Conservation (phyloP, 2,113 vertebrate genomes). For the Nettapus auritus region DNA sequence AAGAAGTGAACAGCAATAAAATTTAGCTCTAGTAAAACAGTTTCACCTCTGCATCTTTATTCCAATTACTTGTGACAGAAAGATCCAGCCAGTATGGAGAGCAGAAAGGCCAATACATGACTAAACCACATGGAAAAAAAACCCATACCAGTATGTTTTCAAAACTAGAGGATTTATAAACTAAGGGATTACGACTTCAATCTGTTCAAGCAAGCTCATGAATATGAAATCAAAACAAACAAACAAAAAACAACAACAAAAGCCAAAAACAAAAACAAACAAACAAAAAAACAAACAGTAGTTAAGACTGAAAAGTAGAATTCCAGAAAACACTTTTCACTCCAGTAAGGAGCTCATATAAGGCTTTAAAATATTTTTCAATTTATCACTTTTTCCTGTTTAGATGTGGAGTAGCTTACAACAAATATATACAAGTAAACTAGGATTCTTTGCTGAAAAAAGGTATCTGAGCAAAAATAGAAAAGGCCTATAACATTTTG, state of each 20-base stretch:
- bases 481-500: not conserved
- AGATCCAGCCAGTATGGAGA: not conserved
- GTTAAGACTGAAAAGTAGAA: not conserved
- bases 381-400: not conserved
- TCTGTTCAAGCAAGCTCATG: not conserved
- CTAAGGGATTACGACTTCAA: not conserved
- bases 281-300: not conserved
- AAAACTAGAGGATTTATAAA: constrained; percentile 29
- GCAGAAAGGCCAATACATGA: too few relatives aligned
- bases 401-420: not conserved
- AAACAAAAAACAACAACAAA: too few relatives aligned
- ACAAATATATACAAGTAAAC: not conserved
- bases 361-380: not conserved
- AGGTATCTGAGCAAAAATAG: not conserved
- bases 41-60: not conserved
- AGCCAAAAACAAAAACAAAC: too few relatives aligned
- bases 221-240: not conserved
- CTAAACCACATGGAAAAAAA: not conserved
- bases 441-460: not conserved
- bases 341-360: not conserved
- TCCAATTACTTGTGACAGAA: not conserved
- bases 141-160: not conserved
- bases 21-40: not conserved
- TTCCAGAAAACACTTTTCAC: not conserved
- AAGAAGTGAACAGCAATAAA: not conserved